Percentiles rank a stretch among this genome's conserved stretches.
phyloP scores from a whole-genome alignment of 2,797 vertebrate genomes.

The Bovichtus diacanthus region DNA sequence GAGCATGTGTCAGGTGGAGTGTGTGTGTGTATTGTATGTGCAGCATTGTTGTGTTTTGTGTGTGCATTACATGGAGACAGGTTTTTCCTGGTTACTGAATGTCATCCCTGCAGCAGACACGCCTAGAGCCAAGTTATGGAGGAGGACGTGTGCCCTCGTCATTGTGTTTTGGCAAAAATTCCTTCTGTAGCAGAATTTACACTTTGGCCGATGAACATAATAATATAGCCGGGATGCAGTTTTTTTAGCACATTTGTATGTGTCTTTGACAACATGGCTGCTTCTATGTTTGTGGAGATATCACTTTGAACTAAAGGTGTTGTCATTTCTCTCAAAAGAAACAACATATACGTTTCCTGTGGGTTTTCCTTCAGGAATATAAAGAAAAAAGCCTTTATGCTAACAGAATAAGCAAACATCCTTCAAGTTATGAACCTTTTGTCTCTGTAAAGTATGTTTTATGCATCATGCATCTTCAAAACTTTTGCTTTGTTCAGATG shows the following conservation, averaged over 20 bases:
- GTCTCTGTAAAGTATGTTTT: neutral
- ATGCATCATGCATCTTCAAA: neutral
- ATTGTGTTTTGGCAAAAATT: conserved; percentile 57
- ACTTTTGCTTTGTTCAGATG: conserved; percentile 9
- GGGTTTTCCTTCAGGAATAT: neutral
- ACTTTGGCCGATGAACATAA: conserved; percentile 19
- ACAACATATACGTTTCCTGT: neutral
- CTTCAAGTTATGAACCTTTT: neutral
- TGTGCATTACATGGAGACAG: conserved; percentile 62
- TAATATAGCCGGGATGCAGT: neutral
- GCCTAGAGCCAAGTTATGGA: conserved; percentile 56
- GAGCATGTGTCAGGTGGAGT: conserved; percentile 57
- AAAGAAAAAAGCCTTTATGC: neutral
- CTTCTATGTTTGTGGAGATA: neutral
- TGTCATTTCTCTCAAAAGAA: neutral
- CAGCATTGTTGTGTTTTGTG: conserved; percentile 23
- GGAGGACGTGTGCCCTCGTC: conserved; percentile 38
- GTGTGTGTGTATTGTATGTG: conserved; percentile 36
- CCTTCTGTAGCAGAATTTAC: conserved; percentile 17
- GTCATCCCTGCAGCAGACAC: conserved; percentile 66
- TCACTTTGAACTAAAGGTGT: neutral
- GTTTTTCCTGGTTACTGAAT: conserved; percentile 82
- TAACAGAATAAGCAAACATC: neutral
- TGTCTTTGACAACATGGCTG: neutral
- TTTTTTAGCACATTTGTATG: neutral